Evolutionary conservation across 2,888 invertebrate genomes (phyloP).

Genomic region (Penaeus monodon): DNA sequence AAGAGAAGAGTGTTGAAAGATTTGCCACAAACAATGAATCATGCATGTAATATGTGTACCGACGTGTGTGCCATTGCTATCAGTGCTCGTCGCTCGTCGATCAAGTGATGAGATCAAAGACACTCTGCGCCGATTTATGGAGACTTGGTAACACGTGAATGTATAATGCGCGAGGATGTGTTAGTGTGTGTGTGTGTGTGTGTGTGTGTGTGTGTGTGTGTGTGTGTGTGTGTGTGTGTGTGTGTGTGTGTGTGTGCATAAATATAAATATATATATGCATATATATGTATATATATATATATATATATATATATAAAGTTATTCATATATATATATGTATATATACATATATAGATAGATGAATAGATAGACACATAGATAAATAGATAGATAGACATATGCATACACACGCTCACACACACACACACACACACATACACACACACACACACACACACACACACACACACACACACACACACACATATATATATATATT

Average conservation of each 20-base stretch:
- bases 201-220: neutral
- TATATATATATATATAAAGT: neutral
- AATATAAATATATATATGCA: slow-evolving; percentile 3
- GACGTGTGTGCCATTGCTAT: no score
- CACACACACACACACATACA: slow-evolving; percentile 10
- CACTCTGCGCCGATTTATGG: neutral
- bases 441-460: slow-evolving; percentile 13
- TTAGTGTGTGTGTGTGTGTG: slow-evolving; percentile 11
- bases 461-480: slow-evolving; percentile 5
- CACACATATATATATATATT: neutral
- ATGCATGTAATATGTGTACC: no score
- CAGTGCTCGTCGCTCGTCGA: no score
- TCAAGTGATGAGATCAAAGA: no score
- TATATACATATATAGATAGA: slow-evolving; percentile 7
- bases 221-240: neutral
- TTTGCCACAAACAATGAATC: no score
- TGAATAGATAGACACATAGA: neutral
- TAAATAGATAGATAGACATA: slow-evolving; percentile 3
- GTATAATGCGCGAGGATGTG: neutral
- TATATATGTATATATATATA: neutral
- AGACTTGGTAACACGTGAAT: neutral
- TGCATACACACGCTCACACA: slow-evolving; percentile 10
- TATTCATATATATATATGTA: neutral
- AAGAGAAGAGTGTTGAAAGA: no score
- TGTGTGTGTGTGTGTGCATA: neutral